Base-by-base conservation (phyloP, 2,113 vertebrate genomes). In the Nycticryphes semicollaris region DNA sequence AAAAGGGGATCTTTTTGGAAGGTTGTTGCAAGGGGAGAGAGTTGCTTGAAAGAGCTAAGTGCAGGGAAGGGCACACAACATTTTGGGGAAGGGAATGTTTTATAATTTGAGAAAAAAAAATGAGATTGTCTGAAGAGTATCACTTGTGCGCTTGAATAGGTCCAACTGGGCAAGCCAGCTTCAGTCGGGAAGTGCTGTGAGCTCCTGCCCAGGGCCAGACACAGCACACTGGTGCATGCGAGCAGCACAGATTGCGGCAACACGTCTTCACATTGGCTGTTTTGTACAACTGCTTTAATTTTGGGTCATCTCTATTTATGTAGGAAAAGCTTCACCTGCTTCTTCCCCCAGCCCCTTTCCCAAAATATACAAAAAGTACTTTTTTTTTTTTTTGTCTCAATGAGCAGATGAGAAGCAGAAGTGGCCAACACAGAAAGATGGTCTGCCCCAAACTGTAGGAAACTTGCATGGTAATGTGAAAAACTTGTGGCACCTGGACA, bases 181-280 rank as follows among this genome's bases (percentile, higher is more conserved):
- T 74, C 60, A 14, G 14, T 1, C 0, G 0, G 28, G 43, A 70
- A 48, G 24, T 3, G 13, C 37, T 31, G 7, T 20, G 28, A 54
- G 10, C 20, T 64, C 10, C 33, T 73, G 90, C 35, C 19, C 4
- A 0, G 21, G 31, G 43, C 24, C 47, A 56, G 47, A 45, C 10
- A 47, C 9, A 25, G 18, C 18, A 22, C 0, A 0, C 20, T 27
- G 12, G 10, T 50, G 33, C 11, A 7, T 1, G 10, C 9, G 41
- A 47, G 47, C 84, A 74, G 39, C 56, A 23, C 3, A 18, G 19
- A 20, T 45, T 16, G 23, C 35, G 21, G 51, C 27, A 60, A 50
- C 16, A 31, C 22, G 24, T 48, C 74, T 91, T 62, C 0, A 2
- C 72, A 18, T 1, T 47, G 17, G 22, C 39, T 69, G 0, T 57